These are phyloP conservation scores for Troides oblongomaculatus DNA, from an alignment of 2,888 invertebrate genomes.

Conservation along the genomic window DNA sequence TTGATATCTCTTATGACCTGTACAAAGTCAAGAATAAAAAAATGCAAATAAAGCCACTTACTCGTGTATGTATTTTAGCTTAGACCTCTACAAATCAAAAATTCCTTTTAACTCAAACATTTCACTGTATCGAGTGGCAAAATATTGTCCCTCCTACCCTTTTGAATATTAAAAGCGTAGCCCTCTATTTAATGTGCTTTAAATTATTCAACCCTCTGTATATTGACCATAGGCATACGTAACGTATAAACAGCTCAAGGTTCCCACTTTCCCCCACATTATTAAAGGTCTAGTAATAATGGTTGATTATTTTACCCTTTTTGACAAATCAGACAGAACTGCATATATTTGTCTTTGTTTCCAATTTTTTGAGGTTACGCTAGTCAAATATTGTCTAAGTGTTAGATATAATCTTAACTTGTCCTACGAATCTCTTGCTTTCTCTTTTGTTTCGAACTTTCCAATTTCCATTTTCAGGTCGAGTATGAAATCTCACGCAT, in stretches of 20 bases:
- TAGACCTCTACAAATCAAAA: slow-evolving; percentile 43
- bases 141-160: slow-evolving; percentile 62
- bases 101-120: slow-evolving; percentile 58
- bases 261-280: slow-evolving; percentile 33
- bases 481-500: no score
- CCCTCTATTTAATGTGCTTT: slow-evolving; percentile 67
- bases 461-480: no score
- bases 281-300: slow-evolving; percentile 32
- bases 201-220: slow-evolving; percentile 67
- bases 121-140: slow-evolving; percentile 54
- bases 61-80: not conserved
- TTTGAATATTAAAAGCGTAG: slow-evolving; percentile 68
- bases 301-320: slow-evolving; percentile 33
- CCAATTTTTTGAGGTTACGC: no score
- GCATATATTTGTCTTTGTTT: no score
- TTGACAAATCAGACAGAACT: slow-evolving; percentile 29
- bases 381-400: no score
- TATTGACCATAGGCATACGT: slow-evolving; percentile 63
- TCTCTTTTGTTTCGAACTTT: no score
- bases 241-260: slow-evolving; percentile 42
- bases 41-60: no score
- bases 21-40: no score
- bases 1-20: no score
- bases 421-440: no score
- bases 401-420: no score